phyloP scores from a whole-genome alignment of 2,888 invertebrate genomes.

The Gandaritis pyraliata region DNA sequence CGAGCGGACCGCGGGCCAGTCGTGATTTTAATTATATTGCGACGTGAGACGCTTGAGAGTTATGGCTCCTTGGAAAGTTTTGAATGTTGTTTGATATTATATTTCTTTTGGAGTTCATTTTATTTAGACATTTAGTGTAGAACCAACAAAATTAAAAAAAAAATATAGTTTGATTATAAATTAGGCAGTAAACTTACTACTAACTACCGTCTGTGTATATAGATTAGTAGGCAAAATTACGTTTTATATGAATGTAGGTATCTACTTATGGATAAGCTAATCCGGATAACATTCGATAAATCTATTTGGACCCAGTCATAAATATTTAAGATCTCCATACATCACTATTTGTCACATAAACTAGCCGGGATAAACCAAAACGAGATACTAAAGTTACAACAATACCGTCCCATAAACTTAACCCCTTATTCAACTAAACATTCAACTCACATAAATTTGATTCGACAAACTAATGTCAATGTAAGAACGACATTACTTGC shows the following conservation, averaged over 20 bases:
- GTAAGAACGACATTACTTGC: constrained; percentile 80
- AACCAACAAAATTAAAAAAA: too few species aligned
- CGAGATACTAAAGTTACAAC: constrained; percentile 59
- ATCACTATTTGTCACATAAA: constrained; percentile 60
- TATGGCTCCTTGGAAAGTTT: constrained; percentile 68
- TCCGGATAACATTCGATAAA: constrained; percentile 10
- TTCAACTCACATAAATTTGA: constrained; percentile 82
- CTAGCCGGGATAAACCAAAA: constrained; percentile 52
- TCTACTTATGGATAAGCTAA: constrained; percentile 3
- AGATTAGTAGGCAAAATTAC: too few species aligned
- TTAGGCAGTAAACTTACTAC: too few species aligned
- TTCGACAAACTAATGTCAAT: constrained; percentile 84
- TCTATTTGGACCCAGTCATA: constrained; percentile 29
- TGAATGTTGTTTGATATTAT: constrained; percentile 53
- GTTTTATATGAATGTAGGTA: neutral
- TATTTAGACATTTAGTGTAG: constrained; percentile 22
- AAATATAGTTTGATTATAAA: too few species aligned
- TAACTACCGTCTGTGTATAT: too few species aligned
- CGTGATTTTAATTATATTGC: constrained; percentile 84
- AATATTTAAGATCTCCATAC: constrained; percentile 46
- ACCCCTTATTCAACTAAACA: constrained; percentile 82
- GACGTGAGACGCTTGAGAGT: constrained; percentile 73
- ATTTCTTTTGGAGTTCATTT: constrained; percentile 39
- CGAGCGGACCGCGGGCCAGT: constrained; percentile 80
- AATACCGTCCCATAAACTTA: constrained; percentile 73